A percentile compares a stretch with the other conserved stretches of the same genome.
Conservation (phyloP, 1,140 invertebrate species). For the Neotoxoptera formosana region DNA sequence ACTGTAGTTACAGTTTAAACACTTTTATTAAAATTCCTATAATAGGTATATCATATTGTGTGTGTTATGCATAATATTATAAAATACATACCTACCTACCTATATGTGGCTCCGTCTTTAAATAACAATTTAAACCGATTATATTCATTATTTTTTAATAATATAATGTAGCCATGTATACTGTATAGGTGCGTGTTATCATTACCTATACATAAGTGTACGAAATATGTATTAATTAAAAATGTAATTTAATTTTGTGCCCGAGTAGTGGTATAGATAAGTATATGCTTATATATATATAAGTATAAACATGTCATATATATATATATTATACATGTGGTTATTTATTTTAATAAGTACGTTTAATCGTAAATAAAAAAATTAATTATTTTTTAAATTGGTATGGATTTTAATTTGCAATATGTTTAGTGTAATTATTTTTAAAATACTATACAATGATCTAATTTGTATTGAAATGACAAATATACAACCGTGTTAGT, state of each 20-base stretch:
- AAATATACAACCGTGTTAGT: background rate
- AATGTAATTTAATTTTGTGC: background rate
- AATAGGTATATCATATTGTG: background rate
- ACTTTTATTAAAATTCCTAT: background rate
- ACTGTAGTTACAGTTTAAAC: background rate
- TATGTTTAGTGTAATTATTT: background rate
- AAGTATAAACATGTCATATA: no score
- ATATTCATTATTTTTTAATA: conserved; percentile 5
- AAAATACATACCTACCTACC: background rate
- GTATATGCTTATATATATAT: background rate
- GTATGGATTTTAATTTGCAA: background rate
- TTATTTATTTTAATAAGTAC: no score
- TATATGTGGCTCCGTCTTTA: background rate
- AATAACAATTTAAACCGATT: background rate
- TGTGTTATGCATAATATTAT: background rate
- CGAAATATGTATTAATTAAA: background rate
- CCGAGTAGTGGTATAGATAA: background rate
- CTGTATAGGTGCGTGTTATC: background rate
- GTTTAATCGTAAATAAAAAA: no score
- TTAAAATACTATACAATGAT: background rate
- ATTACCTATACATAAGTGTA: background rate
- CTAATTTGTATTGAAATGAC: background rate
- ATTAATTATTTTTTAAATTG: background rate
- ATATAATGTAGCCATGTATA: background rate
- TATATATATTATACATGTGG: no score